Base-by-base conservation (phyloP, 2,113 vertebrate genomes). In the Chloebia gouldiae region DNA sequence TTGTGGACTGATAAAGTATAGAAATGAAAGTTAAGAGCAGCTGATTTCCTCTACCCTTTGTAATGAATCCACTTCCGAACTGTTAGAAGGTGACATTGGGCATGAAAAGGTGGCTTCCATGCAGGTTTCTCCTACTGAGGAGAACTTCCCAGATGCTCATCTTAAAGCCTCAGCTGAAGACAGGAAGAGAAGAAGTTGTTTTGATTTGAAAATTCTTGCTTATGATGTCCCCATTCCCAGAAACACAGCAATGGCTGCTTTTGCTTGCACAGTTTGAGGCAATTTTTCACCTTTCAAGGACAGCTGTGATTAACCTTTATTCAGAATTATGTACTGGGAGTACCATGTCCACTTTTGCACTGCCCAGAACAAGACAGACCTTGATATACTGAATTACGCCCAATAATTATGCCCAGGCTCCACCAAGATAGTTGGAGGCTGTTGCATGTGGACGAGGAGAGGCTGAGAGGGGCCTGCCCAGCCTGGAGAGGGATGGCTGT, bases 401-500 rank as follows among this genome's bases (percentile, higher is more conserved):
- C 28, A 50, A n/a, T n/a, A n/a, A n/a, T n/a, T n/a, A n/a, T n/a
- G n/a, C n/a, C n/a, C n/a, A n/a, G n/a, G n/a, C n/a, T n/a, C n/a
- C 44, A 13, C 22, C 19, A 28, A 49, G 51, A 25, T 18, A 7
- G 5, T 4, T 68, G 61, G 82, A 63, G 37, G 8, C 11, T 47
- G 88, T 23, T 51, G 35, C 56, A n/a, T 0, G 0, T 12, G 35
- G 15, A 39, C 0, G 0, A 35, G 50, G 50, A 81, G 73, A 65
- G 27, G 19, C 13, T 47, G 59, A 69, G 79, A 60, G 18, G 17
- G 22, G 10, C 44, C 57, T 76, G 66, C 24, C 25, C 60, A 65
- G 35, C 35, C 25, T 50, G n/a, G 54, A 5, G 15, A 66, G 15
- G 11, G 42, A 23, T 2, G 4, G 18, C 39, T 83, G 47, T 11